Evolutionary conservation across 2,113 vertebrate species (phyloP).

Genomic region (Pluvialis apricaria): DNA sequence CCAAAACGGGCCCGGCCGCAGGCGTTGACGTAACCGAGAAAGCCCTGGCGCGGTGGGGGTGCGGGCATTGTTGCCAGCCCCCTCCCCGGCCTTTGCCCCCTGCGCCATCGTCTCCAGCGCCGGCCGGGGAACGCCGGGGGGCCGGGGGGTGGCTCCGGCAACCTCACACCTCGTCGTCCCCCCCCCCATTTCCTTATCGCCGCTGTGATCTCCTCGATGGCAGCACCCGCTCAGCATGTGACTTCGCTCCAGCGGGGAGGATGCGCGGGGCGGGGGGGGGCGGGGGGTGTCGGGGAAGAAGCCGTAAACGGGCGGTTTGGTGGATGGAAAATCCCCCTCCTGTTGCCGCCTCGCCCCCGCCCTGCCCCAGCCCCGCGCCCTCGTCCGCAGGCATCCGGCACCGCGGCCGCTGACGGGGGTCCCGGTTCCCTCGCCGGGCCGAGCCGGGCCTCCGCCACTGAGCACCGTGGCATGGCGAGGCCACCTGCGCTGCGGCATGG

Average conservation of each 20-base stretch:
- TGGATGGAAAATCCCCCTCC: constrained; percentile 44
- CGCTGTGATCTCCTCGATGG: constrained; percentile 32
- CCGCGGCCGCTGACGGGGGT: background rate
- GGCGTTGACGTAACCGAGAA: background rate
- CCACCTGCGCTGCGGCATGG: background rate
- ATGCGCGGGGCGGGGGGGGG: background rate
- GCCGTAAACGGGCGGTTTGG: background rate
- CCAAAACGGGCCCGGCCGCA: background rate
- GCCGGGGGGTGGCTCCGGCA: accelerated
- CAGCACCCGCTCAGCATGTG: constrained; percentile 36
- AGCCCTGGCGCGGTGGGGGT: background rate
- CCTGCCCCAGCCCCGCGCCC: background rate
- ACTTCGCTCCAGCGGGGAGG: constrained; percentile 31
- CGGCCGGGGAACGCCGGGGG: background rate
- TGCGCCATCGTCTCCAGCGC: accelerated
- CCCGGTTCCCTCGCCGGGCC: background rate
- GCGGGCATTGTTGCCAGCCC: background rate
- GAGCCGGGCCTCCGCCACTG: accelerated
- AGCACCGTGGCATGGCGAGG: background rate
- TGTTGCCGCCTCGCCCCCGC: background rate
- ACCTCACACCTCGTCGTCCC: background rate
- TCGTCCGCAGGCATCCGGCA: background rate
- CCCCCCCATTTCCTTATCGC: constrained; percentile 34
- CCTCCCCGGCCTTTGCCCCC: background rate
- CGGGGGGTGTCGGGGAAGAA: background rate